A percentile compares a stretch with the other conserved stretches of the same genome.
phyloP scores from a whole-genome alignment of 30 jellyfish, hydroid and myxozoan genomes.

The Pelagia noctiluca region DNA sequence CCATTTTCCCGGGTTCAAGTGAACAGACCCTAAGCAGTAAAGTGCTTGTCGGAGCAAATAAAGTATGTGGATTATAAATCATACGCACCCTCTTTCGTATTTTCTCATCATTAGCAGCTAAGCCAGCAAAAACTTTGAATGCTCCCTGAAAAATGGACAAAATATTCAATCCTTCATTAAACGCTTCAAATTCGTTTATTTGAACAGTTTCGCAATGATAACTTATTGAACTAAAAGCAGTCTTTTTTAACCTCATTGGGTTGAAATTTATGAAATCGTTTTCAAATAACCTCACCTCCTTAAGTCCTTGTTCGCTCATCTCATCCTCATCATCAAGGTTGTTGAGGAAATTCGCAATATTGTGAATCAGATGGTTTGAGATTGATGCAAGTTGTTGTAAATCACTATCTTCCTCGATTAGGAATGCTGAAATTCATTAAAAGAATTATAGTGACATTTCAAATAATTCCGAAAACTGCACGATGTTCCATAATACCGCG shows the following conservation, averaged over 20 bases:
- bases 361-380: conserved; percentile 87
- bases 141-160: conserved; percentile 58
- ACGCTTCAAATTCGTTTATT: no score
- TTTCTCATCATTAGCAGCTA: conserved; percentile 96
- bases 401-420: conserved; percentile 88
- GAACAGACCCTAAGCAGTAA: no score
- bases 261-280: no score
- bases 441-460: neutral
- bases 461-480: neutral
- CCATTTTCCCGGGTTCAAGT: no score
- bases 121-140: conserved; percentile 83
- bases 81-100: conserved; percentile 83
- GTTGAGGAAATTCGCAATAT: conserved; percentile 64
- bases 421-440: conserved; percentile 59
- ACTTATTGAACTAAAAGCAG: no score
- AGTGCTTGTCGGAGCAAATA: no score
- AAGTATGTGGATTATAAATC: no score
- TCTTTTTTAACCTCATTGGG: no score
- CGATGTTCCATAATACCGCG: no score
- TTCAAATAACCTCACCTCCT: conserved; percentile 73
- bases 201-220: no score
- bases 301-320: conserved; percentile 66
- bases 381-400: conserved; percentile 91
- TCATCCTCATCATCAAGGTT: conserved; percentile 51
- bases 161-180: no score